Conservation (phyloP, 2,113 vertebrate species). For the Ammodramus savannarum region DNA sequence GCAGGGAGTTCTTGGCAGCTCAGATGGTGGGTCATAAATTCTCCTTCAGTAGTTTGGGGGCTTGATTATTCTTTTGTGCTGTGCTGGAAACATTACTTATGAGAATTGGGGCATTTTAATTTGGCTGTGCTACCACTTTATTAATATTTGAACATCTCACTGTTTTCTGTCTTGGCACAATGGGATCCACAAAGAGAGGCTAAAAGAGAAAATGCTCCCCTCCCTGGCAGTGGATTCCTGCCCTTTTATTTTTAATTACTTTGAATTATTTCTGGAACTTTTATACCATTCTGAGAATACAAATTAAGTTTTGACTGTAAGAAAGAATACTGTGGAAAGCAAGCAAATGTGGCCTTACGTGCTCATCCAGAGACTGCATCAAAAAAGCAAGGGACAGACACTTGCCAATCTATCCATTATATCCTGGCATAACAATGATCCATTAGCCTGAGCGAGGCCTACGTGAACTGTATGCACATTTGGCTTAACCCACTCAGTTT, state of each 20-base stretch:
- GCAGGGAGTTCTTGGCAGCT: conserved; percentile 44
- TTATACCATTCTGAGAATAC: conserved; percentile 43
- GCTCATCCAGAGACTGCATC: conserved; percentile 28
- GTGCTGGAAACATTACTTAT: conserved; percentile 64
- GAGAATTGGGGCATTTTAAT: conserved; percentile 70
- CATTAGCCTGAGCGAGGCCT: conserved; percentile 52
- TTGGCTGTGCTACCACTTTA: conserved; percentile 61
- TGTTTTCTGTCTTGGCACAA: conserved; percentile 60
- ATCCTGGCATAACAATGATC: conserved; percentile 47
- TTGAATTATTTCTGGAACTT: conserved; percentile 64
- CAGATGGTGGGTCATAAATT: conserved; percentile 54
- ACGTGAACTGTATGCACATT: conserved; percentile 44
- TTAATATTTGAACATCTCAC: conserved; percentile 68
- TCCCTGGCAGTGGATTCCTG: conserved; percentile 15
- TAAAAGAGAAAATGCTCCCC: conserved; percentile 31
- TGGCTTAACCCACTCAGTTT: conserved; percentile 45
- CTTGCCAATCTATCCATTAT: conserved; percentile 65
- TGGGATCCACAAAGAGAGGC: conserved; percentile 40
- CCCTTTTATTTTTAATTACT: conserved; percentile 69
- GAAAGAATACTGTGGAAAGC: background rate
- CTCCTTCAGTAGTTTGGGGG: conserved; percentile 55
- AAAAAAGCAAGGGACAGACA: conserved; percentile 36
- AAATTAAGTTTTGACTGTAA: conserved; percentile 46
- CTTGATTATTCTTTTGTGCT: conserved; percentile 61
- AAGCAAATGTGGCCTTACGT: conserved; percentile 16